Conservation (phyloP, 1,140 invertebrate species). For the Trichonephila clavata region DNA sequence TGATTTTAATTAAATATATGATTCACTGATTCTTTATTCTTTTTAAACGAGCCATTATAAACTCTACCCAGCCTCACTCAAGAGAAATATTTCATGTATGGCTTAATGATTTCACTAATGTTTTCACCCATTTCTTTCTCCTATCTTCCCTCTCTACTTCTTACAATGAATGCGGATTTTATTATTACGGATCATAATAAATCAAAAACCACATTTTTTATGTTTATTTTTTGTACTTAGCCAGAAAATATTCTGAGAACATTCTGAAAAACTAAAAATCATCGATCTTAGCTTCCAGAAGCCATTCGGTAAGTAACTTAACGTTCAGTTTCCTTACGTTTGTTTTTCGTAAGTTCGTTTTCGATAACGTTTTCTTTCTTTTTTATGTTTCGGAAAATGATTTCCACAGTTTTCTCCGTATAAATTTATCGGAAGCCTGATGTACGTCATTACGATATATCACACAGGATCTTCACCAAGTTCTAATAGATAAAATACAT, state of each 20-base stretch:
- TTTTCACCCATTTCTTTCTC: slow-evolving; percentile 61
- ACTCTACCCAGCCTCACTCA: background rate
- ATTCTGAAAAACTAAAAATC: slow-evolving; percentile 71
- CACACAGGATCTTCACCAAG: slow-evolving; percentile 64
- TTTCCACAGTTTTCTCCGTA: slow-evolving; percentile 70
- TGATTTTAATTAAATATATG: background rate
- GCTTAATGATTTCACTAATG: slow-evolving; percentile 61
- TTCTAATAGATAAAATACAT: slow-evolving; percentile 74
- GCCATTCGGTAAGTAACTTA: slow-evolving; percentile 72
- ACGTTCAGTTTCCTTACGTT: slow-evolving; percentile 63
- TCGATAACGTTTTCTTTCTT: slow-evolving; percentile 68
- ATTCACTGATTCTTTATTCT: background rate
- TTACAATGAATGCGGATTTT: slow-evolving; percentile 70
- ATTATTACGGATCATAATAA: slow-evolving; percentile 75
- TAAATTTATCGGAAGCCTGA: slow-evolving; percentile 70
- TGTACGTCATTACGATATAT: slow-evolving; percentile 73
- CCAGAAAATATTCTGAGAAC: slow-evolving; percentile 67
- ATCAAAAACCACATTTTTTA: slow-evolving; percentile 54
- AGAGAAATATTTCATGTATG: slow-evolving; percentile 35
- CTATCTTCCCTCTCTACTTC: background rate
- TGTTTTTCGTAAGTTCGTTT: slow-evolving; percentile 73
- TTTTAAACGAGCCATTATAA: background rate
- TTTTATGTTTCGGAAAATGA: slow-evolving; percentile 64
- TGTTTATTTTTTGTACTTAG: slow-evolving; percentile 13
- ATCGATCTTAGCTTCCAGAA: slow-evolving; percentile 69